These are phyloP conservation scores for Heliconius ethilla DNA, from an alignment of 2,888 invertebrate species.

Conservation along the genomic window DNA sequence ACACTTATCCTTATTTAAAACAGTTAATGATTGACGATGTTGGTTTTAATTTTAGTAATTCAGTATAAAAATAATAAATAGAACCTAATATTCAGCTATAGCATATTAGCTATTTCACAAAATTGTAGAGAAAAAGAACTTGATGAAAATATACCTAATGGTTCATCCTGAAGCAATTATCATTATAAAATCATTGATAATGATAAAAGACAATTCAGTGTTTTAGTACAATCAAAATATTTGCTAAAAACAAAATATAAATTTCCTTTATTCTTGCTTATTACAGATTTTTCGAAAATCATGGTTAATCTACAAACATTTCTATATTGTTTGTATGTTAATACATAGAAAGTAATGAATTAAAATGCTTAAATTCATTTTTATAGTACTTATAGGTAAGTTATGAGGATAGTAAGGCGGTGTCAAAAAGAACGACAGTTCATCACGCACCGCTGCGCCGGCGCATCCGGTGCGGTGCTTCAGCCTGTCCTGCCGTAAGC, in stretches of 20 bases:
- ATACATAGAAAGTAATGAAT: neutral
- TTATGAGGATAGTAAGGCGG: slow-evolving; percentile 38
- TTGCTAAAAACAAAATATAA: neutral
- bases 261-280: neutral
- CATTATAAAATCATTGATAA: neutral
- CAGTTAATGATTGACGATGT: slow-evolving; percentile 63
- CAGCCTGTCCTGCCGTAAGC: slow-evolving; percentile 42
- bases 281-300: neutral
- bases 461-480: slow-evolving; percentile 60
- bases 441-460: slow-evolving; percentile 61
- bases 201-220: neutral
- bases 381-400: slow-evolving; percentile 18
- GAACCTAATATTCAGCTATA: neutral
- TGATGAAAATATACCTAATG: neutral
- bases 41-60: slow-evolving; percentile 45
- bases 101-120: neutral
- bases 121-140: neutral
- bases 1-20: slow-evolving; percentile 66
- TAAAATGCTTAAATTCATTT: neutral
- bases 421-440: slow-evolving; percentile 58
- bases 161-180: too few species aligned
- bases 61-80: neutral
- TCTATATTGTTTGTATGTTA: neutral
- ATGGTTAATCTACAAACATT: neutral
- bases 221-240: neutral